phyloP scores from a whole-genome alignment of 2,797 vertebrate genomes.

The Austrolebias charrua region DNA sequence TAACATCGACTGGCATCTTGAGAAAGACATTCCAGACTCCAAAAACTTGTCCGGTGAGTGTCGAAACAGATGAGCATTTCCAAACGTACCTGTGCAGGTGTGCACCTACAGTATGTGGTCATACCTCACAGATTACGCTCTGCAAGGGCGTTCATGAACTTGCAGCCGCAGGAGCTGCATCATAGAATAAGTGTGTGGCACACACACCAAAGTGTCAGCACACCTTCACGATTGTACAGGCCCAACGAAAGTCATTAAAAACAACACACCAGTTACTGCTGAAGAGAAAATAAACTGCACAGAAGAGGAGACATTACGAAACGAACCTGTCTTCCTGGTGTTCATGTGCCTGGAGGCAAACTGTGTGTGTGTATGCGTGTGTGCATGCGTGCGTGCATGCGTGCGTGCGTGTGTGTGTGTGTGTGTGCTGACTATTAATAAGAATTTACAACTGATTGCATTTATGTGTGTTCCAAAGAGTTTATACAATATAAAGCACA shows the following conservation, averaged over 20 bases:
- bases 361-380: neutral
- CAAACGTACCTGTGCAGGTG: neutral
- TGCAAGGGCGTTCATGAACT: neutral
- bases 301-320: neutral
- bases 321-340: conserved; percentile 9
- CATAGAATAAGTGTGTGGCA: neutral
- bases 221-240: neutral
- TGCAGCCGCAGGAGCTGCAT: neutral
- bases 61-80: neutral
- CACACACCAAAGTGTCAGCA: too few species aligned
- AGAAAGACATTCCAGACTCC: neutral
- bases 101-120: neutral
- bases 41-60: neutral
- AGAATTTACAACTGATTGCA: neutral
- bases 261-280: neutral
- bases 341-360: neutral
- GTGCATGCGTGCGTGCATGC: neutral
- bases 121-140: conserved; percentile 11
- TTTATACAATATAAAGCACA: neutral
- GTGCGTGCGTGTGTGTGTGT: neutral
- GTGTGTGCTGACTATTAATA: neutral
- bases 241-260: neutral
- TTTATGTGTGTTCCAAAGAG: neutral
- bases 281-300: neutral
- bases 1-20: neutral